phyloP scores from a whole-genome alignment of 2,888 invertebrate species.

The Morpho deidamia region DNA sequence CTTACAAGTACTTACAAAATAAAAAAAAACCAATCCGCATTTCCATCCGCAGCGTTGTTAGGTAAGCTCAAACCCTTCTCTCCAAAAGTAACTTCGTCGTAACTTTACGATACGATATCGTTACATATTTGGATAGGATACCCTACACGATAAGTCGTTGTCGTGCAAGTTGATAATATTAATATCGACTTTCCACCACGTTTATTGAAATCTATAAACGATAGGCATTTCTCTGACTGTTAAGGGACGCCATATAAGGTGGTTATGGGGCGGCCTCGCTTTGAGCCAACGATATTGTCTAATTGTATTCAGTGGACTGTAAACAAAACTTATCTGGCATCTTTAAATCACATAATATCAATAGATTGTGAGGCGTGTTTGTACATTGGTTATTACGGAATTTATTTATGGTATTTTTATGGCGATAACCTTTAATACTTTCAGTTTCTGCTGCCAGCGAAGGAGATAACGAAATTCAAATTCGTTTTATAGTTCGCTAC shows the following conservation, averaged over 20 bases:
- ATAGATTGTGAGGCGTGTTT: conserved; percentile 8
- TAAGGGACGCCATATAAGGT: conserved; percentile 21
- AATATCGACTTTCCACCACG: conserved; percentile 20
- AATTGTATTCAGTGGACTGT: conserved; percentile 28
- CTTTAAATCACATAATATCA: conserved; percentile 22
- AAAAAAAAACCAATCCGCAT: too few species aligned
- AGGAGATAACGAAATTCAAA: too few species aligned
- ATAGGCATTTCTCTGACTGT: conserved; percentile 23
- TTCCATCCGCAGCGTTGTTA: too few species aligned
- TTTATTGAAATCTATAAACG: conserved; percentile 23
- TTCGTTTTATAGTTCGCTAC: too few species aligned
- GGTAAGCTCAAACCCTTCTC: too few species aligned
- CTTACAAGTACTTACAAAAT: too few species aligned
- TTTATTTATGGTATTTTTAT: neutral
- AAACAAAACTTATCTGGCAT: conserved; percentile 30
- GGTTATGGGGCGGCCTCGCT: conserved; percentile 21
- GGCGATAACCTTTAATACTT: neutral
- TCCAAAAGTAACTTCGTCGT: too few species aligned
- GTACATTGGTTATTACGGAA: conserved; percentile 5
- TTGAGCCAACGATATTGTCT: conserved; percentile 27
- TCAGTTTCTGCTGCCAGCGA: neutral
- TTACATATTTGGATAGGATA: neutral
- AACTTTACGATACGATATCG: neutral
- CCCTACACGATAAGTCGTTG: neutral
- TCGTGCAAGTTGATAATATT: conserved; percentile 13